phyloP scores from a whole-genome alignment of 2,113 vertebrate genomes.

The Orycteropus afer region DNA sequence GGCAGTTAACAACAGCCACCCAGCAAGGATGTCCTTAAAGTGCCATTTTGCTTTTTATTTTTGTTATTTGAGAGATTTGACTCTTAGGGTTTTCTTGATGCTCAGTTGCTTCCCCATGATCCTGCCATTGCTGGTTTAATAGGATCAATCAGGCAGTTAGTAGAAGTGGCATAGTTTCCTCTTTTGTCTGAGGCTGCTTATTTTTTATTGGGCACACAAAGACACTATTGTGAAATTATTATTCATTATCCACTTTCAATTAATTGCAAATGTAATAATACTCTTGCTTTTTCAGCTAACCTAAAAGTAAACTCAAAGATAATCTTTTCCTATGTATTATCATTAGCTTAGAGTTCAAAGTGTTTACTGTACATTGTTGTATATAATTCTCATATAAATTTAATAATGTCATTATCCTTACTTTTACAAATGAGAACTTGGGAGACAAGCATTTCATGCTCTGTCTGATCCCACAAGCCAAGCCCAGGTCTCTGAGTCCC shows the following conservation, averaged over 20 bases:
- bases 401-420: fast-evolving
- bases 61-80: neutral
- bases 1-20: neutral
- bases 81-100: neutral
- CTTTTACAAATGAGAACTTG: fast-evolving
- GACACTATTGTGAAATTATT: neutral
- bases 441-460: neutral
- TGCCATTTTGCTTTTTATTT: neutral
- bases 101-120: neutral
- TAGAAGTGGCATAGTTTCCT: neutral
- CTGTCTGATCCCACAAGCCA: neutral
- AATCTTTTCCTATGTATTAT: neutral
- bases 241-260: neutral
- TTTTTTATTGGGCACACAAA: neutral
- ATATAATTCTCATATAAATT: neutral
- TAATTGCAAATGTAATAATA: neutral
- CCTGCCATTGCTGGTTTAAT: neutral
- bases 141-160: neutral
- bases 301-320: neutral
- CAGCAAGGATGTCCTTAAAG: fast-evolving
- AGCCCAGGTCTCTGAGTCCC: no score
- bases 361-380: neutral
- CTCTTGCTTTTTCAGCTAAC: neutral
- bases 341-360: neutral
- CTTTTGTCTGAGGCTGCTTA: neutral